Conservation (phyloP, 2,888 invertebrate species). For the Limulus polyphemus region DNA sequence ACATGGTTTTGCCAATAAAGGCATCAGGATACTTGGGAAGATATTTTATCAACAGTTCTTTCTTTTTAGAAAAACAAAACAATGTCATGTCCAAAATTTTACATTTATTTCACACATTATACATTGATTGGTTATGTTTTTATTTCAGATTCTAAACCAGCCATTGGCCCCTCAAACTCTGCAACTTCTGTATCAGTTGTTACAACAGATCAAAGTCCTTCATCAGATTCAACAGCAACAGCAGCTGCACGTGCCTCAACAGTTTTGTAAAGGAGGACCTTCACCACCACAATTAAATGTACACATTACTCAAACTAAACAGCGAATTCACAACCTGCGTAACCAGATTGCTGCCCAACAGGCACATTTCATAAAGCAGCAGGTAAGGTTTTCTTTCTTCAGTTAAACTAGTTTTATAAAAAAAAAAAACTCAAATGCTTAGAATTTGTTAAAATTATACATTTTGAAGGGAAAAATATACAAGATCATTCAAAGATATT, state of each 20-base stretch:
- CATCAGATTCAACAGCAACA: slow-evolving; percentile 59
- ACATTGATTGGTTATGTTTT: neutral
- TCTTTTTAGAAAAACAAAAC: too few relatives aligned
- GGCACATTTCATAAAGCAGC: slow-evolving; percentile 72
- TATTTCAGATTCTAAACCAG: slow-evolving; percentile 68
- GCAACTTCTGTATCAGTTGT: slow-evolving; percentile 74
- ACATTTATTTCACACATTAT: neutral
- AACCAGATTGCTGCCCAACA: slow-evolving; percentile 72
- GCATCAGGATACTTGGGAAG: too few relatives aligned
- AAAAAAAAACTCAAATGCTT: too few relatives aligned
- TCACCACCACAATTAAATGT: slow-evolving; percentile 48
- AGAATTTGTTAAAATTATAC: too few relatives aligned
- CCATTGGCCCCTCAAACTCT: slow-evolving; percentile 85
- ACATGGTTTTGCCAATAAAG: too few relatives aligned
- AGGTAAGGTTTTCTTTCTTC: slow-evolving; percentile 1
- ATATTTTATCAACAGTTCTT: too few relatives aligned
- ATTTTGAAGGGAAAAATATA: too few relatives aligned
- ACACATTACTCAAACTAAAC: slow-evolving; percentile 83
- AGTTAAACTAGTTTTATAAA: too few relatives aligned
- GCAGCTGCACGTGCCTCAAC: slow-evolving; percentile 34
- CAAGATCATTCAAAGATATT: too few relatives aligned
- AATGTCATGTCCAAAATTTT: too few relatives aligned
- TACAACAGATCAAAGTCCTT: slow-evolving; percentile 74
- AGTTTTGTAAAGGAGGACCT: slow-evolving; percentile 34
- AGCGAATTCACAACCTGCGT: slow-evolving; percentile 77